Base-by-base conservation (phyloP, 2,888 invertebrate species). In the Lithosia quadra region DNA sequence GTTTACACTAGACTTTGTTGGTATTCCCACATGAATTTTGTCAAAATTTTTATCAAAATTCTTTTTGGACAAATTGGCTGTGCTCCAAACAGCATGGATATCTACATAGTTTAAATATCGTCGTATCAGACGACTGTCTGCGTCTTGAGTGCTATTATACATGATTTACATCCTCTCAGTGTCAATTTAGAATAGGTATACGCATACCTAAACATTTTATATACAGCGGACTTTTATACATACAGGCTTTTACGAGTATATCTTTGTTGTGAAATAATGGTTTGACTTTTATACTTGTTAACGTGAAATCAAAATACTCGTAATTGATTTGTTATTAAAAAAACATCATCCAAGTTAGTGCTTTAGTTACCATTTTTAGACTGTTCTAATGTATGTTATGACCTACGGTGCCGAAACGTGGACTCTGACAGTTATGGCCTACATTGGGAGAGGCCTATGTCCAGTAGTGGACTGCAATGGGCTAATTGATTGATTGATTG, bases 41-140 rank as follows among this genome's bases (percentile, higher is more conserved):
- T 49, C 49, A 9, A 80, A 76, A 79, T 77, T 79, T 71, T 83
- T 86, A 76, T 84, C 79, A 76, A 84, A 83, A 87, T 85, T 85
- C 83, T 84, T 86, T 89, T 89, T 86, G 84, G 84, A 86, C 86
- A 90, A 87, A 86, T 90, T 93, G 93, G 93, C 91, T 63, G 34
- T 68, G 69, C 71, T 90, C 93, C 93, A 93, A 86, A 66, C n/a
- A 76, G 78, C 80, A 85, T 85, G 85, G 88, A 88, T 91, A 91
- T 88, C 86, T 81, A 58, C 58, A 58, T 58, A 86, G 88, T 89
- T 84, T 88, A 87, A 91, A 90, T 88, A 86, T 83, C 85, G 84
- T 86, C 85, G 87, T 90, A 90, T 91, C 87, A 88, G 83, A 84
- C 86, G 86, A 85, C 86, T 86, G 89, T 88, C 89, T 85, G 84